Conservation (phyloP, 2,797 vertebrate species). For the Manis javanica region DNA sequence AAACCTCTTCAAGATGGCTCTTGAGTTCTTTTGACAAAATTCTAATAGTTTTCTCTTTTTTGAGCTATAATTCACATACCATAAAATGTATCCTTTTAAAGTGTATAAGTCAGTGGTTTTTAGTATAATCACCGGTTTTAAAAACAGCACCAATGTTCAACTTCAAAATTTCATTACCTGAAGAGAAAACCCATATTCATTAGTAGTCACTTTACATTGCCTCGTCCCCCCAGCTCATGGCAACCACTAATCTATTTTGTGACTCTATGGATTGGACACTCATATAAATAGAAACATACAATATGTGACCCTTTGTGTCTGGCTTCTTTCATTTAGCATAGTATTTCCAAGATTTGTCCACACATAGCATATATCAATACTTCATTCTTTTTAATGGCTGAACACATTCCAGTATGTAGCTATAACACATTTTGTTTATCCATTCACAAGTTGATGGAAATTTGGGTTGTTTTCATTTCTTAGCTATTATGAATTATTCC, state of each 20-base stretch:
- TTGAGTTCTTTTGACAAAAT: neutral
- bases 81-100: neutral
- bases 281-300: neutral
- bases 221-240: neutral
- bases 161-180: neutral
- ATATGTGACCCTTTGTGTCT: neutral
- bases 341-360: neutral
- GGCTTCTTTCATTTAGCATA: slow-evolving; percentile 1
- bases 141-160: slow-evolving; percentile 12
- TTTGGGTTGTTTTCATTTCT: neutral
- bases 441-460: neutral
- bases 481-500: neutral
- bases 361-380: neutral
- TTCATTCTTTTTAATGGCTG: neutral
- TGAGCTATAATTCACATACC: neutral
- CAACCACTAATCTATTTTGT: neutral
- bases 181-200: neutral
- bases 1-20: neutral
- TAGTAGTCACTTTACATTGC: neutral
- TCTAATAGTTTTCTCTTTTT: neutral
- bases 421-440: neutral
- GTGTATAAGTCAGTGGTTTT: neutral
- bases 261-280: neutral
- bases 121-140: neutral
- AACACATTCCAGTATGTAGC: neutral